Evolutionary conservation across 2,113 vertebrate species (phyloP).

Genomic region (Triplophysa siluroides): DNA sequence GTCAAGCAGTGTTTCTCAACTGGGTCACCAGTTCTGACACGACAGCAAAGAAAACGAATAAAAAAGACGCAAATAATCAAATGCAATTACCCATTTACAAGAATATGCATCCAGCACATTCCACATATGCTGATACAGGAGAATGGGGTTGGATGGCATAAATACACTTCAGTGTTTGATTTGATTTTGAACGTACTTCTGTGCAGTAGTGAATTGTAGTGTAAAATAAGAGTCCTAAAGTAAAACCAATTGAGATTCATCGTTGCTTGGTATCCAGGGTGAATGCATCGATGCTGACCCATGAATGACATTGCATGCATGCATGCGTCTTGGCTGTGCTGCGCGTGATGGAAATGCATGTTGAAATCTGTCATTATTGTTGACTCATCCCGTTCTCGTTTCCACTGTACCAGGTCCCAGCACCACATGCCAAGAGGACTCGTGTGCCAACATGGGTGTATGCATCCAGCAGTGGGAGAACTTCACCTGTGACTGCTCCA

Average conservation of each 20-base stretch:
- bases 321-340: constrained; percentile 9
- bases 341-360: background rate
- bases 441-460: constrained; percentile 93
- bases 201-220: too few relatives aligned
- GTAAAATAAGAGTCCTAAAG: too few relatives aligned
- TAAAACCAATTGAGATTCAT: background rate
- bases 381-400: background rate
- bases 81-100: too few relatives aligned
- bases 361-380: background rate
- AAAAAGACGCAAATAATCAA: too few relatives aligned
- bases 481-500: constrained; percentile 96
- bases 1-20: constrained; percentile 1
- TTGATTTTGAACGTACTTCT: too few relatives aligned
- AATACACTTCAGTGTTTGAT: too few relatives aligned
- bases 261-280: background rate
- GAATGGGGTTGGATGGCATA: too few relatives aligned
- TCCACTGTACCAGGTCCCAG: constrained; percentile 79
- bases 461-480: constrained; percentile 99
- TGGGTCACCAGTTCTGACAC: too few relatives aligned
- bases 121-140: too few relatives aligned
- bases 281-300: background rate
- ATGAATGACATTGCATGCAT: constrained; percentile 25
- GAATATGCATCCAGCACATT: too few relatives aligned
- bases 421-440: constrained; percentile 97
- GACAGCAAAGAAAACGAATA: too few relatives aligned